phyloP scores from a whole-genome alignment of 2,113 vertebrate species.

The Perccottus glenii region DNA sequence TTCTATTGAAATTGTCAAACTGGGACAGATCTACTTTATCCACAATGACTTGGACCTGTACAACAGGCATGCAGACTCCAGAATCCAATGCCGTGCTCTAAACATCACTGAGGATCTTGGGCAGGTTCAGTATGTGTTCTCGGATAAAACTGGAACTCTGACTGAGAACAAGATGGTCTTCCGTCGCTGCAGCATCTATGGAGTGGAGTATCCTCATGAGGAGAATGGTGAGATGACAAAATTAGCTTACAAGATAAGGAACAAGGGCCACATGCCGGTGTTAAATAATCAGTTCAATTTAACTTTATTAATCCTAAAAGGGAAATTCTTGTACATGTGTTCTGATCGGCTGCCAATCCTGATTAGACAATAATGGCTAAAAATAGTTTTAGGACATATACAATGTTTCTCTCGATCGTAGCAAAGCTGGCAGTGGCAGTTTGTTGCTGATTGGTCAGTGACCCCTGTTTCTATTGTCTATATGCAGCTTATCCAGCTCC shows the following conservation, averaged over 20 bases:
- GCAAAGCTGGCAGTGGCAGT: no score
- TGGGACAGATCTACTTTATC: slow-evolving; percentile 94
- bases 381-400: no score
- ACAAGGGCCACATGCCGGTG: not conserved
- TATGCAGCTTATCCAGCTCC: no score
- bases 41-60: slow-evolving; percentile 91
- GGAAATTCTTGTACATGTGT: no score
- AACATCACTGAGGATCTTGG: slow-evolving; percentile 96
- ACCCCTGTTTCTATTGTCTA: no score
- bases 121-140: slow-evolving; percentile 93
- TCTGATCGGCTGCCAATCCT: no score
- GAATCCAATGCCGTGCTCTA: slow-evolving; percentile 89
- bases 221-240: slow-evolving; percentile 85
- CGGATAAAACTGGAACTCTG: slow-evolving; percentile 96
- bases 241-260: not conserved
- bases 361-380: no score
- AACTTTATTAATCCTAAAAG: no score
- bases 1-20: slow-evolving; percentile 95
- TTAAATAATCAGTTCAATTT: no score
- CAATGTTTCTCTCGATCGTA: no score
- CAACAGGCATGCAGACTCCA: slow-evolving; percentile 83
- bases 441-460: no score
- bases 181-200: slow-evolving; percentile 90
- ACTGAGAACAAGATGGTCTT: slow-evolving; percentile 99
- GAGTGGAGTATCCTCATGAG: slow-evolving; percentile 89